Percentiles rank a stretch among this genome's conserved stretches.
Evolutionary conservation across 2,113 vertebrate genomes (phyloP).

Genomic region (Sinocyclocheilus grahami): DNA sequence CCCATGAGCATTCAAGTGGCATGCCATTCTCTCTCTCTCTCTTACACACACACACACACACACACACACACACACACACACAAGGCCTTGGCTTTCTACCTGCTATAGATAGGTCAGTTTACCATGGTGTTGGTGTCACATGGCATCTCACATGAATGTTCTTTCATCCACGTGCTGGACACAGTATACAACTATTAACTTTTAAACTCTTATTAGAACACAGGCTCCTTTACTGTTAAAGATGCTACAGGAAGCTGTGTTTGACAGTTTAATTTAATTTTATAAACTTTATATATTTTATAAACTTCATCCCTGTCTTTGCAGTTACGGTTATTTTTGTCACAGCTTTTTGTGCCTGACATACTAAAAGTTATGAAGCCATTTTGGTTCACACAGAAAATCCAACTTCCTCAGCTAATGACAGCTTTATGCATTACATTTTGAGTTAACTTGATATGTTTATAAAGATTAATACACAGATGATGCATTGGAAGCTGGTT

Average conservation of each 20-base stretch:
- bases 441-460: not conserved
- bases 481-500: constrained; percentile 4
- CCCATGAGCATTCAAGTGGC: constrained; percentile 58
- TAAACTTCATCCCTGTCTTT: not conserved
- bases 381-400: constrained; percentile 15
- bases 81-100: constrained; percentile 42
- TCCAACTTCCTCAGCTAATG: not conserved
- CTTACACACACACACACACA: too few relatives aligned
- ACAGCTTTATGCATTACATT: constrained; percentile 1
- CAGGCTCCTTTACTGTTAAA: not conserved
- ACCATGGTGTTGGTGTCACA: constrained; percentile 67
- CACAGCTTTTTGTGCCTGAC: not conserved
- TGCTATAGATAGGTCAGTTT: constrained; percentile 74
- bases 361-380: not conserved
- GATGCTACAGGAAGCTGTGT: not conserved
- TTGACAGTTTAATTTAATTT: not conserved
- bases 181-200: constrained; percentile 70
- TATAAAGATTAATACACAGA: constrained; percentile 23
- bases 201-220: constrained; percentile 1
- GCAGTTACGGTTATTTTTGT: not conserved
- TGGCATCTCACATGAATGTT: constrained; percentile 69
- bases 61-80: not conserved
- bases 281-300: too few relatives aligned
- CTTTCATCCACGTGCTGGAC: constrained; percentile 67
- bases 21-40: constrained; percentile 20